Evolutionary conservation across 2,888 invertebrate genomes (phyloP).

Genomic region (Colostygia pectinataria): DNA sequence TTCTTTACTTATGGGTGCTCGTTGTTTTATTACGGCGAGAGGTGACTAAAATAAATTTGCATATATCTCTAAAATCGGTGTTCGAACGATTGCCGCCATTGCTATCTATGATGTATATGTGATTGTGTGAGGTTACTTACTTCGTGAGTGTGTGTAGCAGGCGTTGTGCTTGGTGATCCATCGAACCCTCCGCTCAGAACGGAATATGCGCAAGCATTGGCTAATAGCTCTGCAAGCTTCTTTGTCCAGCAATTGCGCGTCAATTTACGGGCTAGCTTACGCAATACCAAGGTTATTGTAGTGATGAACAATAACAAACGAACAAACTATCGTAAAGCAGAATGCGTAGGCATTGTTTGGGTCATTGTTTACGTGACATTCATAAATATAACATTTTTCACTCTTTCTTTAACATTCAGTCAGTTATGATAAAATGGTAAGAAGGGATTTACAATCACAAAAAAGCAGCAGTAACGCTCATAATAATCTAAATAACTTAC

Average conservation of each 20-base stretch:
- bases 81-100: not conserved
- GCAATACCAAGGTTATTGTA: slow-evolving; percentile 51
- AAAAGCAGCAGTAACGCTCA: no score
- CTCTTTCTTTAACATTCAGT: no score
- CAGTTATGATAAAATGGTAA: no score
- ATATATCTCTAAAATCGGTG: slow-evolving; percentile 6
- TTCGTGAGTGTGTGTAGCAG: slow-evolving; percentile 7
- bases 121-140: no score
- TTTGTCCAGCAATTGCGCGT: slow-evolving; percentile 64
- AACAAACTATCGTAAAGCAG: not conserved
- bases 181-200: slow-evolving; percentile 1
- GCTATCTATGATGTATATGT: not conserved
- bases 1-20: slow-evolving; percentile 10
- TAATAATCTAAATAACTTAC: not conserved
- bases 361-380: slow-evolving; percentile 36
- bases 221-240: slow-evolving; percentile 26
- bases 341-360: slow-evolving; percentile 4
- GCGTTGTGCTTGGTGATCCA: slow-evolving; percentile 1
- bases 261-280: slow-evolving; percentile 59
- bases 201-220: slow-evolving; percentile 1
- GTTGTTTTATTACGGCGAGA: slow-evolving; percentile 7
- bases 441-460: no score
- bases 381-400: slow-evolving; percentile 26
- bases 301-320: slow-evolving; percentile 11
- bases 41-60: slow-evolving; percentile 15